phyloP scores from a whole-genome alignment of 1,140 invertebrate genomes.

The Ptiloglossa arizonensis region DNA sequence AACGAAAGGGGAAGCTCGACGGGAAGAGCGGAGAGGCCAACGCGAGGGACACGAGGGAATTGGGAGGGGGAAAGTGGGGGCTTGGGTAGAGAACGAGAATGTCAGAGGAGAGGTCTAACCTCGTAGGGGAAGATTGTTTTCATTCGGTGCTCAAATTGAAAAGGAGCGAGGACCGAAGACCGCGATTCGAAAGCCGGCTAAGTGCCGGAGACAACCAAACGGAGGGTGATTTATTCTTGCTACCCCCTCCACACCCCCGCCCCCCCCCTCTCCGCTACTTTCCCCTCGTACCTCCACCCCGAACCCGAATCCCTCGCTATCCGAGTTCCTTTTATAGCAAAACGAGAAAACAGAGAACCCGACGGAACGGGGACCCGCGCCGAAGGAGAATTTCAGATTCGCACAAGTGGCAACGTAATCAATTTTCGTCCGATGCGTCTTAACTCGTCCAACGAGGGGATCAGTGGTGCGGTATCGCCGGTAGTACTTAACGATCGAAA shows the following conservation, averaged over 20 bases:
- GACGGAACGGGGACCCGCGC: neutral
- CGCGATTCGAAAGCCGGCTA: slow-evolving; percentile 67
- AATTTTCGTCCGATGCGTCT: slow-evolving; percentile 7
- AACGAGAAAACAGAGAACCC: slow-evolving; percentile 3
- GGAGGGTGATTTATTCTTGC: slow-evolving; percentile 61
- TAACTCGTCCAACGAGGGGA: neutral
- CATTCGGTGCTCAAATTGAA: slow-evolving; percentile 74
- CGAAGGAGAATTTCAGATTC: slow-evolving; percentile 26
- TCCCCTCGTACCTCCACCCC: no score
- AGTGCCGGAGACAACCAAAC: slow-evolving; percentile 62
- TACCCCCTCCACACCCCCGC: slow-evolving; percentile 10
- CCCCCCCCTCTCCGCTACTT: no score
- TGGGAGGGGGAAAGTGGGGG: slow-evolving; percentile 30
- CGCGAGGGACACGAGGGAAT: no score
- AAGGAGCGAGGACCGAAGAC: slow-evolving; percentile 68
- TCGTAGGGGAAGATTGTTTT: slow-evolving; percentile 73
- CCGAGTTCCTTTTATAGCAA: slow-evolving; percentile 21
- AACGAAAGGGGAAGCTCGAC: slow-evolving; percentile 48
- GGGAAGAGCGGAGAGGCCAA: slow-evolving; percentile 35
- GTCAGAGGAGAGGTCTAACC: slow-evolving; percentile 55
- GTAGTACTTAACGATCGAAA: neutral
- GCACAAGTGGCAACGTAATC: slow-evolving; percentile 38
- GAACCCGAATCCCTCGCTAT: neutral
- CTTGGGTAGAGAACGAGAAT: neutral
- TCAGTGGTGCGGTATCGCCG: no score